A percentile compares a stretch with the other conserved stretches of the same genome.
Conservation (phyloP, 2,113 vertebrate species). For the Bujurquina vittata region DNA sequence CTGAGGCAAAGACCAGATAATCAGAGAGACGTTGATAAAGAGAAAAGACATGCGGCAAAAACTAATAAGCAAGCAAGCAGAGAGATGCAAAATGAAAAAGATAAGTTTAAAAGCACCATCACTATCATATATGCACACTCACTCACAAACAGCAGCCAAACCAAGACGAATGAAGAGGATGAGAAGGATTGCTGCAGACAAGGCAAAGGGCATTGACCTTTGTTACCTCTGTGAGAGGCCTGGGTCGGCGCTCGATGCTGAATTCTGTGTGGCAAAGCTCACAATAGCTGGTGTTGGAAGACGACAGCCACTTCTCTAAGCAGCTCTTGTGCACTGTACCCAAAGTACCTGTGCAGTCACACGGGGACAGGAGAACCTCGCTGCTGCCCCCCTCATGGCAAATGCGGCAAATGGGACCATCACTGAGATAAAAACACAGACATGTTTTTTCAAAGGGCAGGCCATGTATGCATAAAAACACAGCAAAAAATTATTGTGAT, state of each 20-base stretch:
- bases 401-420: conserved; percentile 96
- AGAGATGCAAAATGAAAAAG: not conserved
- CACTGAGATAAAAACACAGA: conserved; percentile 73
- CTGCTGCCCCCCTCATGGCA: conserved; percentile 91
- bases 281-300: conserved; percentile 98
- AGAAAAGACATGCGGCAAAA: not conserved
- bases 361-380: conserved; percentile 91
- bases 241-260: conserved; percentile 89
- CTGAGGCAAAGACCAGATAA: not conserved
- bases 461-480: not conserved
- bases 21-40: not conserved
- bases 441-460: not conserved
- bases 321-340: conserved; percentile 96
- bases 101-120: not conserved
- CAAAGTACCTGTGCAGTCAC: conserved; percentile 92
- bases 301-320: conserved; percentile 95
- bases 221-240: conserved; percentile 93
- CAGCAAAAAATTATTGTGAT: not conserved
- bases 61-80: conserved; percentile 9
- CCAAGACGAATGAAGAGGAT: not conserved
- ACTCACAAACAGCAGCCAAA: not conserved
- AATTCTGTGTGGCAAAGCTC: conserved; percentile 98
- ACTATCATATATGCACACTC: not conserved
- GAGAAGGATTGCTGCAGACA: conserved; percentile 36
- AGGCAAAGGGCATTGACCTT: conserved; percentile 52